Base-by-base conservation (phyloP, 2,797 vertebrate species). In the Orientallactaga sibirica region DNA sequence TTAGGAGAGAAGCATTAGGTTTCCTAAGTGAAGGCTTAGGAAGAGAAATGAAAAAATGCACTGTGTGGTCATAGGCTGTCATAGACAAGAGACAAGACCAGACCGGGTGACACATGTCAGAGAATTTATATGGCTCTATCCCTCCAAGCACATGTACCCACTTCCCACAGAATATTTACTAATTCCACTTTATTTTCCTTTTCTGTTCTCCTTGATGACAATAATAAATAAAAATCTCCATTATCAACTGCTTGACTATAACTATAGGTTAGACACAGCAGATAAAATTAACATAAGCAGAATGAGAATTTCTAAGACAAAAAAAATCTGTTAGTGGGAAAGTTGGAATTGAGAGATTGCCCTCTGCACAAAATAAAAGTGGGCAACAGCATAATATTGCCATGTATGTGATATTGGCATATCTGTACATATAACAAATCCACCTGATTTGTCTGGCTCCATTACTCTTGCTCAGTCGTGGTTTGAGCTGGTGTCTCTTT, bases 111-210 rank as follows among this genome's bases (percentile, higher is more conserved):
- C 43, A 75, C 1, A 2, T 16, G 4, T 71, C n/a, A 87, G 43
- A 88, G n/a, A 43, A n/a, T 64, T 24, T 11, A 68, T 29, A 14
- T 19, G 14, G 20, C 22, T 86, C 43, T 87, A 15, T 2, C 33
- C 5, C 71, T 80, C 1, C 20, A 82, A 71, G 29, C 1, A 33
- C 33, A 76, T 16, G 29, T 1, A 20, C 6, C 33, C n/a, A 52
- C 89, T 93, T 66, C 22, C 0, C 19, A 16, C 7, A 9, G 5
- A 76, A 77, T n/a, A 61, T 52, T 70, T 91, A 86, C 79, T 86
- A 74, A 4, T 67, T 1, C 10, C 11, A 33, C 41, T 86, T 94
- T 24, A 58, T 88, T 91, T 93, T 95, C 73, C 88, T 25, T 25
- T n/a, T 82, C 6, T 73, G 11, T 66, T 87, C 29, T 75, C 11